phyloP scores from a whole-genome alignment of 2,797 vertebrate genomes.

The Nasua narica region DNA sequence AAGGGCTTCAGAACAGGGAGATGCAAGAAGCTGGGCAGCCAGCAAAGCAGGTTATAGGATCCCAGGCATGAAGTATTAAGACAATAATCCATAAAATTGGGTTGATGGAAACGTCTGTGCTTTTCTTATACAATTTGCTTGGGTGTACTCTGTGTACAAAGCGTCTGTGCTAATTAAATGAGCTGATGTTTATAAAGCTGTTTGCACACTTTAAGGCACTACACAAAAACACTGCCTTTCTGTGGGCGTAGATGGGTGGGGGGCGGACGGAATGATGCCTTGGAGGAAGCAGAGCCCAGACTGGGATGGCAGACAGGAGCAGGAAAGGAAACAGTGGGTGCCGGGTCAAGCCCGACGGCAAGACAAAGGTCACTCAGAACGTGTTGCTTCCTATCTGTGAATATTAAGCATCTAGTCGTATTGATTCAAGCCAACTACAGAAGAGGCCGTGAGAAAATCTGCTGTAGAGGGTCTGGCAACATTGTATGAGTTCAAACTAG shows the following conservation, averaged over 20 bases:
- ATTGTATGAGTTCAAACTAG: background rate
- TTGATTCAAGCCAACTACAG: background rate
- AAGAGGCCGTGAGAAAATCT: background rate
- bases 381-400: background rate
- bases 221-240: background rate
- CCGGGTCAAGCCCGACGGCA: background rate
- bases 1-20: constrained; percentile 43
- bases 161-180: background rate
- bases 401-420: background rate
- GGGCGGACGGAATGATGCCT: background rate
- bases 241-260: background rate
- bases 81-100: background rate
- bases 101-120: background rate
- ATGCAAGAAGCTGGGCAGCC: background rate
- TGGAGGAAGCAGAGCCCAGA: background rate
- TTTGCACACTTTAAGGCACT: background rate
- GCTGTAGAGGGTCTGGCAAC: background rate
- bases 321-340: background rate
- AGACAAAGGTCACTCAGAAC: background rate
- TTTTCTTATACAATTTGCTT: background rate
- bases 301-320: background rate
- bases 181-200: background rate
- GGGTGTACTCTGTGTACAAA: background rate
- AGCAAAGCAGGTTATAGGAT: constrained; percentile 24
- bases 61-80: constrained; percentile 34